A percentile compares a stretch with the other conserved stretches of the same genome.
These are phyloP conservation scores for Cheilosia grossa DNA, from an alignment of 2,888 invertebrate genomes.

Conservation along the genomic window DNA sequence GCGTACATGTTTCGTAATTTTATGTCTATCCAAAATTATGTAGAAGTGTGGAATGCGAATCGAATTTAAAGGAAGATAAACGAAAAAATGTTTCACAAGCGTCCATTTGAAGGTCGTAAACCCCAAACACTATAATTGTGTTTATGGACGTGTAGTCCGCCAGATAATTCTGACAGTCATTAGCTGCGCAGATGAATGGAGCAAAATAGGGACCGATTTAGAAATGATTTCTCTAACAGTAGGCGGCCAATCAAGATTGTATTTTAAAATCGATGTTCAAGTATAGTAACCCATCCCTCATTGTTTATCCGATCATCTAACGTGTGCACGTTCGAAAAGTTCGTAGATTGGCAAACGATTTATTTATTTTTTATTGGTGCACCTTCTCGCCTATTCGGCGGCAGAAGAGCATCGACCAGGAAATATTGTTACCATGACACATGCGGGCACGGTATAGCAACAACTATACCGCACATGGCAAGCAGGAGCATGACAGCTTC, in stretches of 20 bases:
- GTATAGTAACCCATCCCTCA: conserved; percentile 8
- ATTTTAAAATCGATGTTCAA: conserved; percentile 1
- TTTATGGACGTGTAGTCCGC: conserved; percentile 12
- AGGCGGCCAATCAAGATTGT: conserved; percentile 14
- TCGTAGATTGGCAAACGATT: background rate
- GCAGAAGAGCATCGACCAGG: conserved; percentile 34
- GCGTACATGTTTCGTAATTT: conserved; percentile 28
- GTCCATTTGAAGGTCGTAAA: conserved; percentile 34
- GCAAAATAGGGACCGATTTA: background rate
- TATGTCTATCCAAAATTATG: conserved; percentile 13
- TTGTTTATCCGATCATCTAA: conserved; percentile 35
- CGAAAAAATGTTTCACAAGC: conserved; percentile 13
- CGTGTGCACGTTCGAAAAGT: background rate
- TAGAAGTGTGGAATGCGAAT: background rate
- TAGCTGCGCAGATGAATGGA: background rate
- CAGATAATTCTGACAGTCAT: background rate
- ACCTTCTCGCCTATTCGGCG: conserved; percentile 3
- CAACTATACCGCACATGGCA: conserved; percentile 15
- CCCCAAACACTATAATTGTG: conserved; percentile 8
- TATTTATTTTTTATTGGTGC: background rate
- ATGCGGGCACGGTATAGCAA: conserved; percentile 13
- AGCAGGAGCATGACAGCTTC: conserved; percentile 29
- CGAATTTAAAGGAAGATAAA: background rate
- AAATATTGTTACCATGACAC: conserved; percentile 30
- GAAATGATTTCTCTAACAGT: conserved; percentile 14